phyloP scores from a whole-genome alignment of 2,888 invertebrate species.

The Nephrotoma flavescens region DNA sequence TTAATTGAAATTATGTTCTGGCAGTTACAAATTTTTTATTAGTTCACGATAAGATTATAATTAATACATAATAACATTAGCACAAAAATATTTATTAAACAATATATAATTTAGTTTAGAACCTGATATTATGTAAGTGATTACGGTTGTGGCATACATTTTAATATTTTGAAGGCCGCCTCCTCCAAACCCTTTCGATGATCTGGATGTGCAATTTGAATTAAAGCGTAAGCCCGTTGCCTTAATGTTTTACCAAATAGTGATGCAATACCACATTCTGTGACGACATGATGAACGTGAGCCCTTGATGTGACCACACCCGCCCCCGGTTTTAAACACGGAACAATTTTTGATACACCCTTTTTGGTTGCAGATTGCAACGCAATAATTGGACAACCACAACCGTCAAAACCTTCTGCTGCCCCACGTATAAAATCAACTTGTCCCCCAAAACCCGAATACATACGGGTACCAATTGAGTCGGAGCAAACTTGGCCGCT shows the following conservation, averaged over 20 bases:
- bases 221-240: constrained; percentile 79
- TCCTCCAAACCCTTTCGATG: constrained; percentile 73
- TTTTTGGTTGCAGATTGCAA: constrained; percentile 65
- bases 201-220: constrained; percentile 78
- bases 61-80: too few relatives aligned
- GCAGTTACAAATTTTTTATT: too few relatives aligned
- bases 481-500: constrained; percentile 90
- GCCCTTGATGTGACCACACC: constrained; percentile 92
- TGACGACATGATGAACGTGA: constrained; percentile 86
- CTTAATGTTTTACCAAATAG: constrained; percentile 83
- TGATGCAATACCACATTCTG: constrained; percentile 80
- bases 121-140: not conserved
- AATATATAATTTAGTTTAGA: too few relatives aligned
- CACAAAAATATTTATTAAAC: too few relatives aligned
- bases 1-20: too few relatives aligned
- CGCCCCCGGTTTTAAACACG: constrained; percentile 71
- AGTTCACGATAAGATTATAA: too few relatives aligned
- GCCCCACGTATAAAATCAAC: constrained; percentile 90
- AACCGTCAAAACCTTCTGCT: constrained; percentile 67
- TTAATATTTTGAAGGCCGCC: constrained; percentile 70
- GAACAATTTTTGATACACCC: constrained; percentile 76
- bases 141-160: constrained; percentile 47
- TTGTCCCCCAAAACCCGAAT: constrained; percentile 83
- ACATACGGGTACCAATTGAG: constrained; percentile 62
- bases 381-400: constrained; percentile 84